Evolutionary conservation across 2,797 vertebrate species (phyloP).

Genomic region (Macropus fuliginosus): DNA sequence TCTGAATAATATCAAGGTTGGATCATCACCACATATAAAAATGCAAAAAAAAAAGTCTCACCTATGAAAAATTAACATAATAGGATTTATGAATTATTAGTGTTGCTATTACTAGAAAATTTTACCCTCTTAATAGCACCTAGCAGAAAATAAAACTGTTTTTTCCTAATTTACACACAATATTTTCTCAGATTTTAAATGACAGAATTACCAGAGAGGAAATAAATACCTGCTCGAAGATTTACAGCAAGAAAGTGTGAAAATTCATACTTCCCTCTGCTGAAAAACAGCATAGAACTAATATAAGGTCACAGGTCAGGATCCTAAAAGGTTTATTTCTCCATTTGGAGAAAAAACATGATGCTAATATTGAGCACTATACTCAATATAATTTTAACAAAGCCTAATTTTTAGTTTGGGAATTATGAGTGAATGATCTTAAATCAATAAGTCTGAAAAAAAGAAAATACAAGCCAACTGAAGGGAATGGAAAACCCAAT

Average conservation of each 20-base stretch:
- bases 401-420: slow-evolving; percentile 42
- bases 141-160: slow-evolving; percentile 9
- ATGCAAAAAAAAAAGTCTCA: slow-evolving; percentile 45
- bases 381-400: slow-evolving; percentile 60
- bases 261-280: slow-evolving; percentile 83
- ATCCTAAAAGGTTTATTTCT: neutral
- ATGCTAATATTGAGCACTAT: slow-evolving; percentile 59
- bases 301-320: slow-evolving; percentile 41
- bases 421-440: slow-evolving; percentile 48
- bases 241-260: slow-evolving; percentile 42
- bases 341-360: slow-evolving; percentile 25
- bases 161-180: slow-evolving; percentile 49
- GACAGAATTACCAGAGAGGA: slow-evolving; percentile 61
- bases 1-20: slow-evolving; percentile 43
- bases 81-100: slow-evolving; percentile 28
- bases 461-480: slow-evolving; percentile 40
- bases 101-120: slow-evolving; percentile 12
- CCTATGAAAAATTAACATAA: slow-evolving; percentile 44
- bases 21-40: neutral
- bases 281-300: slow-evolving; percentile 76
- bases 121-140: slow-evolving; percentile 26
- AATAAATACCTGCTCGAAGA: neutral
- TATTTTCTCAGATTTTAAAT: slow-evolving; percentile 74
- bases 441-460: slow-evolving; percentile 53
- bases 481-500: slow-evolving; percentile 53